Percentiles rank a stretch among this genome's conserved stretches.
phyloP scores from a whole-genome alignment of 2,797 vertebrate genomes.

The Echiichthys vipera region DNA sequence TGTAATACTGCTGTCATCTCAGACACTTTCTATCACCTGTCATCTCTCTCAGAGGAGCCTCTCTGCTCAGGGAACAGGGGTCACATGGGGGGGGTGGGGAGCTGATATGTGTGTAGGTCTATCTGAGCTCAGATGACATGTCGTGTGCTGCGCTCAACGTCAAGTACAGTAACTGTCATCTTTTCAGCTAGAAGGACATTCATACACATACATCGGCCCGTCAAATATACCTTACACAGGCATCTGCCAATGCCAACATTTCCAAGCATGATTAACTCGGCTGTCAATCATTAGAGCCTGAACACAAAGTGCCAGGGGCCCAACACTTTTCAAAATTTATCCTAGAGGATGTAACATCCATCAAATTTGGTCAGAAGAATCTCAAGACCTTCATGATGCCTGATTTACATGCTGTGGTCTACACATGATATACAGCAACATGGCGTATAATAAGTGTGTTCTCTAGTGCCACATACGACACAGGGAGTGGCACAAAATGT shows the following conservation, averaged over 20 bases:
- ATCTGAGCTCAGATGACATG: not conserved
- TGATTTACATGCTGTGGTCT: too few species aligned
- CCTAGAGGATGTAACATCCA: too few species aligned
- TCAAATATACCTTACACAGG: not conserved
- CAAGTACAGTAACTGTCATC: not conserved
- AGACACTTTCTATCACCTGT: conserved; percentile 20
- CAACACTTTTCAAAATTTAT: too few species aligned
- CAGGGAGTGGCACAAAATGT: too few species aligned
- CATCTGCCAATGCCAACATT: not conserved
- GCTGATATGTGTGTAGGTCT: not conserved
- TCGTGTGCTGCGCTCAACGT: not conserved
- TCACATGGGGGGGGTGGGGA: not conserved
- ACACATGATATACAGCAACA: too few species aligned
- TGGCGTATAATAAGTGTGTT: too few species aligned
- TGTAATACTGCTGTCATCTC: conserved; percentile 41
- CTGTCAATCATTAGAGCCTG: too few species aligned
- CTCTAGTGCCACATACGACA: too few species aligned
- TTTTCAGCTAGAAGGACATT: not conserved
- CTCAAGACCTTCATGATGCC: too few species aligned
- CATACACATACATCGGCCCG: not conserved
- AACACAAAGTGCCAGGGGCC: too few species aligned
- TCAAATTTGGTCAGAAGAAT: too few species aligned
- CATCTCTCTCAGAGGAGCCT: conserved; percentile 20
- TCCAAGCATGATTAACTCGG: not conserved
- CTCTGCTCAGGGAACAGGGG: not conserved